Evolutionary conservation across 2,888 invertebrate species (phyloP).

Genomic region (Tineola bisselliella): DNA sequence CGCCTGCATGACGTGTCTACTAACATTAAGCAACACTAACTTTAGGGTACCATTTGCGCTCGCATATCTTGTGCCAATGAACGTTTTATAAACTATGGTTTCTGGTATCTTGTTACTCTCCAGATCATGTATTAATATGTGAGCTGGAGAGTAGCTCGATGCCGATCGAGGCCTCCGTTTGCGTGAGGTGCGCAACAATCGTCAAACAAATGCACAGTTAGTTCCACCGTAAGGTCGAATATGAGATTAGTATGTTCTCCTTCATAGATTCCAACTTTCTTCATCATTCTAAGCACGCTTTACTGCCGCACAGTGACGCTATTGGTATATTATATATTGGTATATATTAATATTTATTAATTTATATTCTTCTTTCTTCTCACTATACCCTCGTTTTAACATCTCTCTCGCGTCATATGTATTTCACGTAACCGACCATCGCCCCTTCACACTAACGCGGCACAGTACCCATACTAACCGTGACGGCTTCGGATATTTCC

Average conservation of each 20-base stretch:
- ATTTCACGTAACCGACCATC: slow-evolving; percentile 33
- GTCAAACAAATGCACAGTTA: slow-evolving; percentile 28
- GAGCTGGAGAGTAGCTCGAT: slow-evolving; percentile 31
- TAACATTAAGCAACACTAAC: neutral
- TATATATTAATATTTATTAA: slow-evolving; percentile 30
- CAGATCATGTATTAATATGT: slow-evolving; percentile 32
- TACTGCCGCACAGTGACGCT: slow-evolving; percentile 22
- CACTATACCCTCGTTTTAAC: slow-evolving; percentile 38
- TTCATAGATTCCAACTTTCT: slow-evolving; percentile 13
- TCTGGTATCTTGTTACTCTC: slow-evolving; percentile 27
- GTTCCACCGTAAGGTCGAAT: neutral
- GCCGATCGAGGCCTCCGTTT: slow-evolving; percentile 25
- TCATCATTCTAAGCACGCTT: slow-evolving; percentile 34
- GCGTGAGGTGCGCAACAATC: slow-evolving; percentile 27
- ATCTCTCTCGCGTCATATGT: slow-evolving; percentile 29
- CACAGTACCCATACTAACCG: slow-evolving; percentile 24
- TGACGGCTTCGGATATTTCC: slow-evolving; percentile 32
- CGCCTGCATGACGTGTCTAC: neutral
- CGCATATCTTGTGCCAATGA: neutral
- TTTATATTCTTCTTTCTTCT: slow-evolving; percentile 33
- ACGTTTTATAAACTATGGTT: neutral
- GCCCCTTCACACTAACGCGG: slow-evolving; percentile 19
- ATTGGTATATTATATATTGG: too few species aligned
- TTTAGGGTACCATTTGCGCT: too few species aligned
- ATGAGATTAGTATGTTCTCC: neutral